These are phyloP conservation scores for Anabacerthia variegaticeps DNA, from an alignment of 2,797 vertebrate genomes.

Conservation along the genomic window DNA sequence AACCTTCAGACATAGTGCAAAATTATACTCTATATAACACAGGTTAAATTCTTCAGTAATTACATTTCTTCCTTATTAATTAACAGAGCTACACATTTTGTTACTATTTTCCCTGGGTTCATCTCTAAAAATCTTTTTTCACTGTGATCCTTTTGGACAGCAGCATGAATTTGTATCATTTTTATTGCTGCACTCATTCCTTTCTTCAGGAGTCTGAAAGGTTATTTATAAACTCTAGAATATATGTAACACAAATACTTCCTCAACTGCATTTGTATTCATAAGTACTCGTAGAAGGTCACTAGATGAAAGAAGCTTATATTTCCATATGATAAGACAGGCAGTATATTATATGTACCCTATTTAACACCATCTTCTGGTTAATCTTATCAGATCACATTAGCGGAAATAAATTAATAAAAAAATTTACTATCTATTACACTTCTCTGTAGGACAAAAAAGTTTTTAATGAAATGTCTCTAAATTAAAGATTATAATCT, in stretches of 20 bases:
- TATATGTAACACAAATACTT: slow-evolving; percentile 22
- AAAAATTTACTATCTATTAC: background rate
- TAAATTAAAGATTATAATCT: background rate
- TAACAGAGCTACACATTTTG: background rate
- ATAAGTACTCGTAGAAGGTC: slow-evolving; percentile 24
- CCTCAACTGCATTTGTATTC: background rate
- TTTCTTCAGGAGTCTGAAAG: background rate
- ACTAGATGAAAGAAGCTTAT: slow-evolving; percentile 4
- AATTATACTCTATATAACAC: background rate
- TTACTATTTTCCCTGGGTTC: background rate
- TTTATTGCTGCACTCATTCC: background rate
- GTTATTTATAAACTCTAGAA: slow-evolving; percentile 16
- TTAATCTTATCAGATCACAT: slow-evolving; percentile 12
- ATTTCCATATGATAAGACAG: background rate
- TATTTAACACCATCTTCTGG: slow-evolving; percentile 12
- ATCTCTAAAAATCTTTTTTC: background rate
- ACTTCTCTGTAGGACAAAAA: background rate
- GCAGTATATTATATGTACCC: background rate
- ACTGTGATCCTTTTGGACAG: background rate
- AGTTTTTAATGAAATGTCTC: background rate
- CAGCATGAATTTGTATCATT: background rate
- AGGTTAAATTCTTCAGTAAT: background rate
- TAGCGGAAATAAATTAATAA: background rate
- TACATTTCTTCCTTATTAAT: background rate
- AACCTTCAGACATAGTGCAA: background rate